Evolutionary conservation across 2,888 invertebrate species (phyloP).

Genomic region (Xanthia icteritia): DNA sequence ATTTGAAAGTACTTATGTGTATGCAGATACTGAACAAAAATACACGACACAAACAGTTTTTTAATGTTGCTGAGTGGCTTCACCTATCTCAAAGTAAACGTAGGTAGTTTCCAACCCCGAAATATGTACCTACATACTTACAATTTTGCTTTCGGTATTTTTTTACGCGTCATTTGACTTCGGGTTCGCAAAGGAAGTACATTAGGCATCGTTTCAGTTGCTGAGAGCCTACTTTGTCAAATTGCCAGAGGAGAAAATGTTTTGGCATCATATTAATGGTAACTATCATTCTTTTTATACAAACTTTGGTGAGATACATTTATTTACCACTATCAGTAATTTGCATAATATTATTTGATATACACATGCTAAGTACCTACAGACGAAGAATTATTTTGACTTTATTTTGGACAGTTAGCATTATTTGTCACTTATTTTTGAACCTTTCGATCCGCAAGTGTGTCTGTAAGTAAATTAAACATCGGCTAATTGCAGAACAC

Average conservation of each 20-base stretch:
- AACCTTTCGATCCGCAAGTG: not conserved
- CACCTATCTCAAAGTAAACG: constrained; percentile 15
- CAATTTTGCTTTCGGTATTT: constrained; percentile 48
- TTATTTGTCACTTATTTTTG: not conserved
- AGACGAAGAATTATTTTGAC: not conserved
- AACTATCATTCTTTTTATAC: constrained; percentile 18
- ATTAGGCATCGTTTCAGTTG: constrained; percentile 47
- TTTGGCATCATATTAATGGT: constrained; percentile 44
- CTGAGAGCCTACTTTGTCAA: constrained; percentile 51
- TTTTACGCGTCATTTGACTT: constrained; percentile 56
- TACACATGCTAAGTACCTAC: not conserved
- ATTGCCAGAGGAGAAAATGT: constrained; percentile 46
- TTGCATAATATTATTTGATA: not conserved
- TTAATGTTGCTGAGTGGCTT: constrained; percentile 2
- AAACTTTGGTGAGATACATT: not conserved
- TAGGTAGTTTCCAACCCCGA: constrained; percentile 14
- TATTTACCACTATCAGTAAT: not conserved
- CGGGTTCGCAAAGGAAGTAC: constrained; percentile 53
- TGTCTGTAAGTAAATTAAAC: not conserved
- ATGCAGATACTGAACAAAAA: not conserved
- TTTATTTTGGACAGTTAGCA: too few species aligned
- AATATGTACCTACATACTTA: constrained; percentile 41
- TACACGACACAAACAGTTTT: constrained; percentile 3
- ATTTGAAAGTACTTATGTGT: not conserved
- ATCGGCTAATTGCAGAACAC: too few species aligned